Conservation (phyloP, 2,888 invertebrate species). For the Isoperla grammatica region DNA sequence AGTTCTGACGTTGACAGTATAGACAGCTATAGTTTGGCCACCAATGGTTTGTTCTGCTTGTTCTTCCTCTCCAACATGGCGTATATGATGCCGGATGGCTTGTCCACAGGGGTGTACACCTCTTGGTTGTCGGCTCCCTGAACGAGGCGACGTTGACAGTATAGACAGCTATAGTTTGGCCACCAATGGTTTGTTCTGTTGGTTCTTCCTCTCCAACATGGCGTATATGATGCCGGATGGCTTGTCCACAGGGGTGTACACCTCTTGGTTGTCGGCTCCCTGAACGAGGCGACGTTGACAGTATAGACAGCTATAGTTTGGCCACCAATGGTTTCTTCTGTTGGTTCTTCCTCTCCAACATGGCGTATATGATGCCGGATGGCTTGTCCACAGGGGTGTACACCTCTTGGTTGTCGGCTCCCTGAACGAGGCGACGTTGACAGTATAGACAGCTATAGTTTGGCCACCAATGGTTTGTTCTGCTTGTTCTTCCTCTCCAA, state of each 20-base stretch:
- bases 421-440: too few relatives aligned
- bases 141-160: too few relatives aligned
- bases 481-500: constrained; percentile 62
- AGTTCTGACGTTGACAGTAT: too few relatives aligned
- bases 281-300: too few relatives aligned
- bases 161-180: too few relatives aligned
- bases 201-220: constrained; percentile 60
- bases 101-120: constrained; percentile 71
- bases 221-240: constrained; percentile 73
- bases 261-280: constrained; percentile 59
- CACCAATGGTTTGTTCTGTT: too few relatives aligned
- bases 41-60: too few relatives aligned
- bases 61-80: constrained; percentile 64
- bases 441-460: too few relatives aligned
- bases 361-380: constrained; percentile 68
- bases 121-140: constrained; percentile 60
- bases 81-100: constrained; percentile 70
- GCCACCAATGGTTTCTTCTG: too few relatives aligned
- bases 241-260: constrained; percentile 71
- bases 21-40: too few relatives aligned
- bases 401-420: constrained; percentile 61
- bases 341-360: constrained; percentile 61
- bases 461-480: too few relatives aligned
- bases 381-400: constrained; percentile 75
- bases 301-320: too few relatives aligned